Evolutionary conservation across 2,113 vertebrate species (phyloP), one percentile per base, ranked within the genome.

Genomic region (Siniperca knerii): DNA sequence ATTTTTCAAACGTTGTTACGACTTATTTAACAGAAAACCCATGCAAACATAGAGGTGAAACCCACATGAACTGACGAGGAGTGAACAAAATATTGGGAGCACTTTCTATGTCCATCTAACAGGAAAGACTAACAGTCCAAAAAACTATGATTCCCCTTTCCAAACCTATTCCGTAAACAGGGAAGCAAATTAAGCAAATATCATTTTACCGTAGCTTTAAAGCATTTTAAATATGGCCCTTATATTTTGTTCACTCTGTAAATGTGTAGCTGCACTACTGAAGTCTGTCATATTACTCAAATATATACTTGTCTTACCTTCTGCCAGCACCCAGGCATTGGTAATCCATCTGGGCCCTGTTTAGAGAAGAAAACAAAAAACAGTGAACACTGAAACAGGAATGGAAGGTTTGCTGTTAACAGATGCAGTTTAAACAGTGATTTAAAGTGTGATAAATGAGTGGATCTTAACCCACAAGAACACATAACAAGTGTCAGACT

Each of bases 321-420:
- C 95, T 99, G 98, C 98, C 98, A 99, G 90, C 98, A 99, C 23
- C 98, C 98, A 91, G 98, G 98, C 98, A 99, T 99, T 64, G 98
- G 98, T 95, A 99, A 96, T 93, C 98, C 98, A 95, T 99, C 98
- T 0, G 98, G 98, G 76, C 98, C 98, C 98, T 99, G 94, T 95
- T 90, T 0, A 73, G 23, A 73, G 62, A 55, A 82, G 37, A 76
- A 69, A 66, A 58, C 18, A 21, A 16, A 71, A 77, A 82, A 84
- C 35, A 69, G 68, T 82, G 46, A 91, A 75, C 79, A 84, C 84
- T 79, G 67, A 70, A 79, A 79, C 68, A 67, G 55, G 0, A 35
- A 13, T 0, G 16, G 15, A 16, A 6, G n/a, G n/a, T 54, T 71
- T 23, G 6, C 21, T 64, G 15, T 68, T 6, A 61, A n/a, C 55